Evolutionary conservation across 2,888 invertebrate species (phyloP).

Genomic region (Tenthredo distinguenda): DNA sequence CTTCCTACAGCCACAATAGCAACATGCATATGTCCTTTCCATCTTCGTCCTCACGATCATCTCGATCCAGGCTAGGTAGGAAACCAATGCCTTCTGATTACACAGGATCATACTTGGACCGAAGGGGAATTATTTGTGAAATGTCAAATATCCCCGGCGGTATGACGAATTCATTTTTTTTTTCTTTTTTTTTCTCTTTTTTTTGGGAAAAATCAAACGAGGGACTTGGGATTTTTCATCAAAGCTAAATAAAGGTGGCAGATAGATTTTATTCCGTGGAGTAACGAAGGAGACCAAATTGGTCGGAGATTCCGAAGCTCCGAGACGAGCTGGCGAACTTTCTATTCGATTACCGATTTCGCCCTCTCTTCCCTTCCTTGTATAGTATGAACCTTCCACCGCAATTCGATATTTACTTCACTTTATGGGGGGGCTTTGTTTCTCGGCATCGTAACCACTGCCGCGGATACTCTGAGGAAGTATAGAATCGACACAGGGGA

Average conservation of each 20-base stretch:
- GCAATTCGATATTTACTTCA: slow-evolving; percentile 17
- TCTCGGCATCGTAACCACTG: not conserved
- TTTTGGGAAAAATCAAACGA: not conserved
- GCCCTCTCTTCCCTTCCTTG: not conserved
- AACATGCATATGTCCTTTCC: not conserved
- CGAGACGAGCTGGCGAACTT: not conserved
- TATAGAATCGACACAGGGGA: not conserved
- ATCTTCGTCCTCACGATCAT: not conserved
- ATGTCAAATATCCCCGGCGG: not conserved
- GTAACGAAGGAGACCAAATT: not conserved
- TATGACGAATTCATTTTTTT: not conserved
- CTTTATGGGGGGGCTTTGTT: slow-evolving; percentile 3
- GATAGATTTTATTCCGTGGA: not conserved
- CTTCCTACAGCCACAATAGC: slow-evolving; percentile 8
- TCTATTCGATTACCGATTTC: slow-evolving; percentile 23
- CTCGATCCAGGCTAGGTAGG: not conserved
- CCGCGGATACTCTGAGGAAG: not conserved
- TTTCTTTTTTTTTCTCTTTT: not conserved
- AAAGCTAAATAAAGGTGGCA: not conserved
- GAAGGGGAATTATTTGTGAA: not conserved
- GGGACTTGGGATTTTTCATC: not conserved
- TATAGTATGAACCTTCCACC: not conserved
- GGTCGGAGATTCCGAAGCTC: not conserved
- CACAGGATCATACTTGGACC: not conserved
- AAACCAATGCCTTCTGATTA: slow-evolving; percentile 15